Conservation (phyloP, 2,113 vertebrate species). For the Oreotragus oreotragus region DNA sequence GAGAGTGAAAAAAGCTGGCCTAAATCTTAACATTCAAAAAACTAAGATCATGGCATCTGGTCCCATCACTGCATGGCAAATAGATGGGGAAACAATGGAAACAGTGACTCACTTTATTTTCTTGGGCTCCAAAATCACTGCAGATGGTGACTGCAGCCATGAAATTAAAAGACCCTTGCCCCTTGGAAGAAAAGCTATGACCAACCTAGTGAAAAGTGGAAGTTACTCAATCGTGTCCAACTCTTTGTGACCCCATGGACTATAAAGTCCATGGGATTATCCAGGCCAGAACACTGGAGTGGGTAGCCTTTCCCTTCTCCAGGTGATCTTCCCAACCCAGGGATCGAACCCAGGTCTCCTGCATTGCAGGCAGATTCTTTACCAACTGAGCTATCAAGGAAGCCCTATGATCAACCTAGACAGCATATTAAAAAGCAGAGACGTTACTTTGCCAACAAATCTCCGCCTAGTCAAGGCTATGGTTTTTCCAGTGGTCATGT, state of each 20-base stretch:
- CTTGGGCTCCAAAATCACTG: not conserved
- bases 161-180: not conserved
- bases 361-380: not conserved
- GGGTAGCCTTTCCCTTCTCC: not conserved
- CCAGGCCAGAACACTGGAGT: not conserved
- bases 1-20: not conserved
- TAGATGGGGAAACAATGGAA: not conserved
- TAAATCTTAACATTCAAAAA: not conserved
- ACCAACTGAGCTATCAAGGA: not conserved
- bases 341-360: not conserved
- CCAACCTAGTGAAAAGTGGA: not conserved
- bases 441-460: not conserved
- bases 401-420: not conserved
- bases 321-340: not conserved
- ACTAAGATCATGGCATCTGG: not conserved
- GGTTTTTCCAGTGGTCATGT: not conserved
- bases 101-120: not conserved
- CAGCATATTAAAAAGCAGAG: not conserved
- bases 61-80: not conserved
- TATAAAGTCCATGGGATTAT: not conserved
- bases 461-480: not conserved
- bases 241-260: not conserved
- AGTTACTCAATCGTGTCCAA: accelerated
- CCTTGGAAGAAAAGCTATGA: not conserved
- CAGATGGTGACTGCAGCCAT: not conserved